Evolutionary conservation across 2,888 invertebrate species (phyloP), one percentile per base, ranked within the genome.

Genomic region (Carpatolechia fugitivella): DNA sequence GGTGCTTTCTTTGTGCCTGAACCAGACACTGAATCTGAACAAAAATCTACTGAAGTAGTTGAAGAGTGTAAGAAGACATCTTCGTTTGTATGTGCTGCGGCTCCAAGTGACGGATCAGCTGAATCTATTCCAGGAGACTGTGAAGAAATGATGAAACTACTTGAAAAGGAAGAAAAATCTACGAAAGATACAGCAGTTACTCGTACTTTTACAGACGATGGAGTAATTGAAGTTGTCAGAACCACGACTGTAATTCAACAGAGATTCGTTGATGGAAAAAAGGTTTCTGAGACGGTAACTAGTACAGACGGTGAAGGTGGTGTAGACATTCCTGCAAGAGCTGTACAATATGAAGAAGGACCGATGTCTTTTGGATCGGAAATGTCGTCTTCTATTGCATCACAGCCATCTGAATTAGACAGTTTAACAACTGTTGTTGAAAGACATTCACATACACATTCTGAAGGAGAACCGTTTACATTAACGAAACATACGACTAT

Each of bases 111-210:
- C 50, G 90, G 89, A 8, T 89, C 90, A 44, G 90, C 86, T 0
- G 90, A 90, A 66, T 90, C 90, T 0, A 88, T 90, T 56, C 88
- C 90, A 83, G 94, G 87, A 86, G 94, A 72, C 76, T 93, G 78
- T 82, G 93, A 74, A 82, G 91, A 79, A 85, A 91, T 73, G 92
- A 92, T 81, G 92, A 92, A 83, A 88, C 83, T 85, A 61, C 82
- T 79, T 74, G 92, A 78, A 69, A 91, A 75, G 90, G 93, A 83
- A 90, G 85, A 88, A 58, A 82, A 82, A 60, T 72, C 78, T 8
- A 78, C 78, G 40, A 69, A 75, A 59, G 64, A 67, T 31, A 67
- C 76, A 53, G 52, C 71, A 14, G 69, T 77, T 1, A 78, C 79
- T 0, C 77, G 70, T 62, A 78, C 80, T 0, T 75, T 81, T 48